Base-by-base conservation (phyloP, 2,797 vertebrate genomes). In the Eptatretus atami region DNA sequence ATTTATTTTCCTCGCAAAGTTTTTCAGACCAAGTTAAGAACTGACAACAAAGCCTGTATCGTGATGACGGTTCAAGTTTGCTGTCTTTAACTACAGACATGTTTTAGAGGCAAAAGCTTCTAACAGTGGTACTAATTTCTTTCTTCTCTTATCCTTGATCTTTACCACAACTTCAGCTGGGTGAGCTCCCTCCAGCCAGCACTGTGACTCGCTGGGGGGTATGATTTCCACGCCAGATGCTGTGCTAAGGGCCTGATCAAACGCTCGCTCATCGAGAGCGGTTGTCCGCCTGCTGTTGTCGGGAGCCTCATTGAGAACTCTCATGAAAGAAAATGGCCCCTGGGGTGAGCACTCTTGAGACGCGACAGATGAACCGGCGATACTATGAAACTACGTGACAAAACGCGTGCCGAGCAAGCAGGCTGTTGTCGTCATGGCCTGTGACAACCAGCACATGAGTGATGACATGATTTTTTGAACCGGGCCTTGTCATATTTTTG, bases 351-450 rank as follows among this genome's bases (percentile, higher is more conserved):
- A 94, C 90, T 9, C 80, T 96, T 66, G 90, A 96, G 78, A 93
- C 86, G 0, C 79, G 90, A 63, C 90, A 96, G 78, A 90, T 94
- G 87, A 96, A 96, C 76, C 79, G 86, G 15, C 81, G 87, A 66
- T 95, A 86, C 78, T 96, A 96, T 24, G 90, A 96, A 95, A 95
- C 80, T 95, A 96, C 68, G 88, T 94, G 69, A 87, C 90, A 75
- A 98, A 98, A 64, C 81, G 86, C 52, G 93, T 98, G 70, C 90
- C 90, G 3, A 86, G 90, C 70, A 98, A 98, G 70, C 90, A 98
- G 73, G 90, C 90, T 0, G 88, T 98, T 68, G 87, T 98, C 65
- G 85, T 94, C 74, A 87, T 95, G 88, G 90, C 90, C 71, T 98
- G 87, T 2, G 87, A 95, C 73, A 95, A 95, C 73, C 90, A 94